Evolutionary conservation across 2,113 vertebrate species (phyloP).

Genomic region (Megaleporinus macrocephalus): DNA sequence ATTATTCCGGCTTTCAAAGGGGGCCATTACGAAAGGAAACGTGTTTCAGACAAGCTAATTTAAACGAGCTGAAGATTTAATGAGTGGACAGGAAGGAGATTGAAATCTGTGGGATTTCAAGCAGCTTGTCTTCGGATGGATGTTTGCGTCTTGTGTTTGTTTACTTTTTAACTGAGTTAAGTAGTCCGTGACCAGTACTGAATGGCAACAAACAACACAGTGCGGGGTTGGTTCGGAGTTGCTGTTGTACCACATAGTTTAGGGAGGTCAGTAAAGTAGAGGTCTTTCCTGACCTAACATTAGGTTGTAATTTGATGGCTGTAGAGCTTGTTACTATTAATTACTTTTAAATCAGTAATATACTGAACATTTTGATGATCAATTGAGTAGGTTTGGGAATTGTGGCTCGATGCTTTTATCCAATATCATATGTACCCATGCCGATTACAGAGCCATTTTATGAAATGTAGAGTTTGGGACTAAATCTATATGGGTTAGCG

Average conservation of each 20-base stretch:
- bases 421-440: too few relatives aligned
- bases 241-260: background rate
- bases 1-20: slow-evolving; percentile 10
- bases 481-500: too few relatives aligned
- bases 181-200: background rate
- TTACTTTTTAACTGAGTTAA: background rate
- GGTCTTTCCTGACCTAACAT: background rate
- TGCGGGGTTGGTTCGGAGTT: background rate
- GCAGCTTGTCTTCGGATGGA: background rate
- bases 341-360: background rate
- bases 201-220: background rate
- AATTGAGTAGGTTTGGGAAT: too few relatives aligned
- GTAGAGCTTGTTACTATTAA: background rate
- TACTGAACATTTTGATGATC: background rate
- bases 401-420: too few relatives aligned
- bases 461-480: too few relatives aligned
- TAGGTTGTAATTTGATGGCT: background rate
- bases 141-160: background rate
- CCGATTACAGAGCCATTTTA: too few relatives aligned
- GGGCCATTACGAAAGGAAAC: slow-evolving; percentile 18
- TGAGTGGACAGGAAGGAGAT: slow-evolving; percentile 13
- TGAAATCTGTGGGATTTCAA: background rate
- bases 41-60: slow-evolving; percentile 13
- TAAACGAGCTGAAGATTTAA: slow-evolving; percentile 11
- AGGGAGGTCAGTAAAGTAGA: background rate